A percentile compares a stretch with the other conserved stretches of the same genome.
These are phyloP conservation scores for Myotis myotis DNA, from an alignment of 2,797 vertebrate species.

Conservation along the genomic window DNA sequence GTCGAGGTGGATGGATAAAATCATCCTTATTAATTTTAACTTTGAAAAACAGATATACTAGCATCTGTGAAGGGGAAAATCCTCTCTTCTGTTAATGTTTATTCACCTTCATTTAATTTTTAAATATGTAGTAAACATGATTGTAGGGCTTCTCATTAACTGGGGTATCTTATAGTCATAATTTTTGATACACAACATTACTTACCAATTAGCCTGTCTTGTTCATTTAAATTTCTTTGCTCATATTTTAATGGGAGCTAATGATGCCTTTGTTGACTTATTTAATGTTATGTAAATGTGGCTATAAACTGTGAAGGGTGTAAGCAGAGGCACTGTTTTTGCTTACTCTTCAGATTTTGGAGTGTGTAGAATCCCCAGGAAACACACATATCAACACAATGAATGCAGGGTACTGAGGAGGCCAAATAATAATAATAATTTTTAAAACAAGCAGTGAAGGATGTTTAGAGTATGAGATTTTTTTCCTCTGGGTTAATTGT, in stretches of 20 bases:
- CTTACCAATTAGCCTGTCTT: constrained; percentile 98
- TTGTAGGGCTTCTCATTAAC: constrained; percentile 95
- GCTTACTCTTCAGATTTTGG: constrained; percentile 85
- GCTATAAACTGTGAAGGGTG: constrained; percentile 89
- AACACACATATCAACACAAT: constrained; percentile 81
- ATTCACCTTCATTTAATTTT: constrained; percentile 88
- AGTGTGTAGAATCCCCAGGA: constrained; percentile 80
- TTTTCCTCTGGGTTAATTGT: constrained; percentile 67
- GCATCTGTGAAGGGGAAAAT: constrained; percentile 57
- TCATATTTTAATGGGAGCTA: constrained; percentile 99
- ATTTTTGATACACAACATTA: constrained; percentile 99
- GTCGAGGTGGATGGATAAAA: not conserved
- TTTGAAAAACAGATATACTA: not conserved
- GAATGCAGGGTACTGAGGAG: constrained; percentile 75
- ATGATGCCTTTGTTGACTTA: constrained; percentile 96
- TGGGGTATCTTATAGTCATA: constrained; percentile 94
- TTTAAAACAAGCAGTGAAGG: constrained; percentile 75
- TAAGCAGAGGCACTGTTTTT: constrained; percentile 85
- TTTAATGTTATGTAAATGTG: constrained; percentile 91
- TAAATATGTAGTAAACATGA: constrained; percentile 94
- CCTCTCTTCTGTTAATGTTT: constrained; percentile 79
- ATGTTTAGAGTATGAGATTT: constrained; percentile 71
- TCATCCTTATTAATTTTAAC: constrained; percentile 1
- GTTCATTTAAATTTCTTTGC: constrained; percentile 94
- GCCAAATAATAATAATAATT: constrained; percentile 77